A percentile compares a stretch with the other conserved stretches of the same genome.
Evolutionary conservation across 2,113 vertebrate species (phyloP).

Genomic region (Orycteropus afer): DNA sequence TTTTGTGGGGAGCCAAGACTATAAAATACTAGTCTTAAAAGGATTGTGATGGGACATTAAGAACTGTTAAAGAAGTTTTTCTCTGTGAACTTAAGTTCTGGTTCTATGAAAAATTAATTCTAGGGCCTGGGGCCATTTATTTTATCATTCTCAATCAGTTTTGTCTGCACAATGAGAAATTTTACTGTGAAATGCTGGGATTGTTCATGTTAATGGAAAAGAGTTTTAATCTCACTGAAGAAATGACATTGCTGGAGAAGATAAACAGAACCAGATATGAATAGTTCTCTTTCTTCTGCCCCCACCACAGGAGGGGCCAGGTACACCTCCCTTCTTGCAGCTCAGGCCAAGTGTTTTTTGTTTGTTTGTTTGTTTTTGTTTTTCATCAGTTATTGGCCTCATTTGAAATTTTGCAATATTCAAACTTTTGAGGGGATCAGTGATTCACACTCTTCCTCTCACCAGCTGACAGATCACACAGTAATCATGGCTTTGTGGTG

Average conservation of each 20-base stretch:
- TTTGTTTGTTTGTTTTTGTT: too few species aligned
- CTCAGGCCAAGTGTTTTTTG: background rate
- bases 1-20: background rate
- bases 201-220: background rate
- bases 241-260: background rate
- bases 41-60: background rate
- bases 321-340: background rate
- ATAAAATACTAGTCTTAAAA: background rate
- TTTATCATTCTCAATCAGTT: background rate
- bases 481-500: background rate
- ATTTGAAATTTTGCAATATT: background rate
- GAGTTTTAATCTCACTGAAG: background rate
- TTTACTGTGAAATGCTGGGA: background rate
- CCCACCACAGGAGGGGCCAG: too few species aligned
- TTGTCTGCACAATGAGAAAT: background rate
- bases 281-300: background rate
- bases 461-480: background rate
- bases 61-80: background rate
- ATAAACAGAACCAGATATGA: background rate
- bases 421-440: background rate
- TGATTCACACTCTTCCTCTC: slow-evolving; percentile 30
- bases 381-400: background rate
- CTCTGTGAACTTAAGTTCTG: background rate
- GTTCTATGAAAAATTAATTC: background rate
- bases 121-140: background rate